These are phyloP conservation scores for Ectemnius lituratus DNA, from an alignment of 2,888 invertebrate species.

Conservation along the genomic window DNA sequence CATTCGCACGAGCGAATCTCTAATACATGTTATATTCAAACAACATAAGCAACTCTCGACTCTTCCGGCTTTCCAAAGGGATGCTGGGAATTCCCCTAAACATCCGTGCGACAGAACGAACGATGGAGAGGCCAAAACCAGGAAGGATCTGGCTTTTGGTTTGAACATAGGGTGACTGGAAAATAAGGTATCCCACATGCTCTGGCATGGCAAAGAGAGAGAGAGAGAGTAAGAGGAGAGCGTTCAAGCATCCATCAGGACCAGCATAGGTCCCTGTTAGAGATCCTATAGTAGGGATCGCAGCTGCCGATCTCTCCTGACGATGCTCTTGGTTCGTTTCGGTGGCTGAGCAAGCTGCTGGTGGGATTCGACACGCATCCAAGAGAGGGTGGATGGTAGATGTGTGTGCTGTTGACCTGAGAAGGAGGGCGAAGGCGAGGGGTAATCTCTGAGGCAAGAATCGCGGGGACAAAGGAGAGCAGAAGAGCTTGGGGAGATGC, in stretches of 20 bases:
- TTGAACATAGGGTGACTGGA: conserved; percentile 1
- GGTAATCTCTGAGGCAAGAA: conserved; percentile 42
- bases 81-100: too few relatives aligned
- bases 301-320: conserved; percentile 61
- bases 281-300: conserved; percentile 45
- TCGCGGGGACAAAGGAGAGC: conserved; percentile 29
- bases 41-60: too few relatives aligned
- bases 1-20: too few relatives aligned
- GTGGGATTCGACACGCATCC: conserved; percentile 42
- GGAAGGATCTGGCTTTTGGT: conserved; percentile 9
- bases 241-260: conserved; percentile 67
- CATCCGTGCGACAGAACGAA: too few relatives aligned
- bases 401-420: conserved; percentile 14
- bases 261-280: conserved; percentile 57
- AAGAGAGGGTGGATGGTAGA: conserved; percentile 32
- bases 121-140: neutral
- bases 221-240: conserved; percentile 32
- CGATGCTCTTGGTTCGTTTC: conserved; percentile 56
- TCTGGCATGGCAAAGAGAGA: conserved; percentile 40
- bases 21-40: too few relatives aligned
- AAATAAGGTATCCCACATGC: conserved; percentile 24
- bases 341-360: conserved; percentile 43
- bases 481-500: conserved; percentile 20
- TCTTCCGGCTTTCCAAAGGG: too few relatives aligned
- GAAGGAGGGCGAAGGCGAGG: conserved; percentile 9